These are phyloP conservation scores for Trachelus troglodyta DNA, from an alignment of 2,888 invertebrate species.

Conservation along the genomic window DNA sequence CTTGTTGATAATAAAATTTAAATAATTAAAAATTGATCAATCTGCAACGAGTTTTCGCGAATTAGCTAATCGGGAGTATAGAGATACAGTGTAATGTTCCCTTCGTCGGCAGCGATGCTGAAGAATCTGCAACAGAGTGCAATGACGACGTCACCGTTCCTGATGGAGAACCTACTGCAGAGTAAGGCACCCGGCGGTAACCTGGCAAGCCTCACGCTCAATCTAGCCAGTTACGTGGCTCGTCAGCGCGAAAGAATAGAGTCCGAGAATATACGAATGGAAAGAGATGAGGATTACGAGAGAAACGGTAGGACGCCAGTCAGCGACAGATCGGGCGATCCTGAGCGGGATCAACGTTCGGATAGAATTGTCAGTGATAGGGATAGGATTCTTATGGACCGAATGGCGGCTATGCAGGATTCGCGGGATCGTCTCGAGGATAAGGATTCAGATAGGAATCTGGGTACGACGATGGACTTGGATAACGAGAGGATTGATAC, in stretches of 20 bases:
- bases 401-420: background rate
- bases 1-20: background rate
- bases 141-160: conserved; percentile 72
- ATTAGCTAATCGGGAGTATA: background rate
- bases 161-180: conserved; percentile 74
- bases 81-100: conserved; percentile 51
- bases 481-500: conserved; percentile 34
- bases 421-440: background rate
- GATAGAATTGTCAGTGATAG: background rate
- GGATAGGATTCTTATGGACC: background rate
- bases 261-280: conserved; percentile 41
- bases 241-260: conserved; percentile 57
- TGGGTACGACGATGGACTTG: conserved; percentile 28
- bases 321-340: background rate
- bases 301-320: background rate
- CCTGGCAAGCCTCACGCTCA: conserved; percentile 70
- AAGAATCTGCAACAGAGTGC: conserved; percentile 64
- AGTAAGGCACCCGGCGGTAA: conserved; percentile 69
- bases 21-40: background rate
- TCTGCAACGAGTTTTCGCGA: background rate
- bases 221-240: conserved; percentile 65
- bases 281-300: conserved; percentile 18
- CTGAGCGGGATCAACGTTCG: conserved; percentile 24
- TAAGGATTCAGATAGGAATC: conserved; percentile 1
- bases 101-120: conserved; percentile 63